Evolutionary conservation across 2,113 vertebrate species (phyloP).

Genomic region (Propithecus coquereli): DNA sequence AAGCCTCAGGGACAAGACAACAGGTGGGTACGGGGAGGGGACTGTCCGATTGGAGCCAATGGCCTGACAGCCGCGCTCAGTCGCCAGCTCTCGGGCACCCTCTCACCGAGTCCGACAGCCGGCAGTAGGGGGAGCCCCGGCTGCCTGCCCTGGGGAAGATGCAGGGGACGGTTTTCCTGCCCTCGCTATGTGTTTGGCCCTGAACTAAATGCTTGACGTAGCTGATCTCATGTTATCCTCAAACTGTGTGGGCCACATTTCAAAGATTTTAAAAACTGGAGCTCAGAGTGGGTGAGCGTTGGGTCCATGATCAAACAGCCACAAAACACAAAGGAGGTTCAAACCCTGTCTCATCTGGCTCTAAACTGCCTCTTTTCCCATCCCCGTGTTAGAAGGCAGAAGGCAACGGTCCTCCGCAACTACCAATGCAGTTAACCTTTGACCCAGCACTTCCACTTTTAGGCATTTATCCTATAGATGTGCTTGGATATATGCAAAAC

Average conservation of each 20-base stretch:
- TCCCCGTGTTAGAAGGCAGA: neutral
- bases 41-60: neutral
- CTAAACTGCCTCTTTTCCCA: neutral
- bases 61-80: neutral
- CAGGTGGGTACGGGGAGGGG: too few species aligned
- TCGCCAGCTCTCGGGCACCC: neutral
- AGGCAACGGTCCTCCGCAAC: neutral
- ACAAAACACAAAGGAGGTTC: neutral
- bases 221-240: neutral
- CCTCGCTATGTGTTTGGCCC: neutral
- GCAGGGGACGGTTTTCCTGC: neutral
- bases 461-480: neutral
- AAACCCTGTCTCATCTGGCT: neutral
- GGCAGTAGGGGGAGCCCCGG: neutral
- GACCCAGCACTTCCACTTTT: neutral
- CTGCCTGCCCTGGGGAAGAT: neutral
- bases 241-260: neutral
- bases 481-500: neutral
- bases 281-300: neutral
- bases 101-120: rapidly evolving
- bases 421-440: neutral
- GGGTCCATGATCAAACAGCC: neutral
- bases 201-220: neutral
- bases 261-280: neutral
- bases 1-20: neutral